phyloP scores from a whole-genome alignment of 1,140 invertebrate species.

The Lordiphosa mommai region DNA sequence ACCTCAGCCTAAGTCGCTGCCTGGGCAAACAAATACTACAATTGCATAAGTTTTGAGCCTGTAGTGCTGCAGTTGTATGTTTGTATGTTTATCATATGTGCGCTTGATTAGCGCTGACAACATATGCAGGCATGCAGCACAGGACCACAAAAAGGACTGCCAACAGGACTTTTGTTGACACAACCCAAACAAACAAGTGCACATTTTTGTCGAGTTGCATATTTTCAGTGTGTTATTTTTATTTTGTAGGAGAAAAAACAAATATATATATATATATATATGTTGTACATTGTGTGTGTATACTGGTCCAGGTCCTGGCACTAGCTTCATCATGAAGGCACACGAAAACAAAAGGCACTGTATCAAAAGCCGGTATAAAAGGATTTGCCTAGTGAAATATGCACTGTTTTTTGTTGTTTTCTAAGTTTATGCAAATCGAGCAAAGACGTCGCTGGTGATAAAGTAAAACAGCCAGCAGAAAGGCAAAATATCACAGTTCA shows the following conservation, averaged over 20 bases:
- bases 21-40: constrained; percentile 66
- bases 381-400: constrained; percentile 49
- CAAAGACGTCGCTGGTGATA: constrained; percentile 21
- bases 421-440: constrained; percentile 35
- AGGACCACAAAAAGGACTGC: constrained; percentile 61
- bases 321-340: constrained; percentile 25
- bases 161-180: constrained; percentile 58
- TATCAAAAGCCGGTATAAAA: constrained; percentile 43
- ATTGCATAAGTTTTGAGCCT: constrained; percentile 59
- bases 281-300: too few relatives aligned
- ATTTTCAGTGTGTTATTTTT: constrained; percentile 17
- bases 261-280: constrained; percentile 28
- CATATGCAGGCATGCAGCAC: constrained; percentile 57
- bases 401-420: constrained; percentile 30
- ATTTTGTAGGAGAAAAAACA: constrained; percentile 27
- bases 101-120: constrained; percentile 76
- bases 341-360: constrained; percentile 29
- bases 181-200: constrained; percentile 67
- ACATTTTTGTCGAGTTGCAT: constrained; percentile 54
- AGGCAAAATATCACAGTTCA: constrained; percentile 1
- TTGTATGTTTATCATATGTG: constrained; percentile 71
- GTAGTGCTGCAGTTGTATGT: constrained; percentile 12
- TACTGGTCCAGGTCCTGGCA: constrained; percentile 16
- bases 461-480: constrained; percentile 2
- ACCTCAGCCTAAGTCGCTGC: constrained; percentile 23